Evolutionary conservation across 2,113 vertebrate genomes (phyloP).

Genomic region (Stercorarius parasiticus): DNA sequence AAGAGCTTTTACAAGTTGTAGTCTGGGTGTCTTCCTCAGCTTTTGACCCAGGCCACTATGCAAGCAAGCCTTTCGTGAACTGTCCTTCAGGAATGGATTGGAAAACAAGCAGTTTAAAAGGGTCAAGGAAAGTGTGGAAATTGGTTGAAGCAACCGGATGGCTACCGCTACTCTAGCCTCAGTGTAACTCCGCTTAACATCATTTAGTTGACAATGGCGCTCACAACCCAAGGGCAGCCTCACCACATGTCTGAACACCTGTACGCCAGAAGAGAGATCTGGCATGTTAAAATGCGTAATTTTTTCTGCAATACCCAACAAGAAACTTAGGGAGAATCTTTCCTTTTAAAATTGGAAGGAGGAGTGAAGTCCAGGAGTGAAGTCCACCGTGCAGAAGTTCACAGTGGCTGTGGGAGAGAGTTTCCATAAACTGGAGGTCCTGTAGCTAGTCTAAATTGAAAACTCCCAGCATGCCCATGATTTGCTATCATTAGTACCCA

Average conservation of each 20-base stretch:
- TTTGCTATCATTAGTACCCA: background rate
- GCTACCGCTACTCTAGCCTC: background rate
- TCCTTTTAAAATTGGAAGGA: background rate
- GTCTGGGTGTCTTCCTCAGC: background rate
- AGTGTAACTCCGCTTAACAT: background rate
- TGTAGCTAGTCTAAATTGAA: background rate
- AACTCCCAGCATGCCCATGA: background rate
- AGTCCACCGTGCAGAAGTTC: background rate
- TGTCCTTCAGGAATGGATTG: background rate
- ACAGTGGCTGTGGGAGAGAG: background rate
- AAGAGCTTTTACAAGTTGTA: background rate
- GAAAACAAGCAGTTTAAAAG: background rate
- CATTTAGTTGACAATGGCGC: background rate
- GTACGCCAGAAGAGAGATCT: background rate
- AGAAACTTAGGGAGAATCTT: background rate
- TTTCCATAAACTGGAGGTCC: background rate
- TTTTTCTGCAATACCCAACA: background rate
- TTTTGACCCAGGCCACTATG: background rate
- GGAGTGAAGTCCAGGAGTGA: background rate
- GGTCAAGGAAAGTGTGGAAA: background rate
- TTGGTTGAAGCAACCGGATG: background rate
- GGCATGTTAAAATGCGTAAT: fast-evolving
- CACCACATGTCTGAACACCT: background rate
- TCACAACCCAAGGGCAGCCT: background rate
- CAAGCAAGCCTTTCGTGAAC: background rate